Conservation (phyloP, 2,888 invertebrate genomes). For the Phanerotoma sp. region DNA sequence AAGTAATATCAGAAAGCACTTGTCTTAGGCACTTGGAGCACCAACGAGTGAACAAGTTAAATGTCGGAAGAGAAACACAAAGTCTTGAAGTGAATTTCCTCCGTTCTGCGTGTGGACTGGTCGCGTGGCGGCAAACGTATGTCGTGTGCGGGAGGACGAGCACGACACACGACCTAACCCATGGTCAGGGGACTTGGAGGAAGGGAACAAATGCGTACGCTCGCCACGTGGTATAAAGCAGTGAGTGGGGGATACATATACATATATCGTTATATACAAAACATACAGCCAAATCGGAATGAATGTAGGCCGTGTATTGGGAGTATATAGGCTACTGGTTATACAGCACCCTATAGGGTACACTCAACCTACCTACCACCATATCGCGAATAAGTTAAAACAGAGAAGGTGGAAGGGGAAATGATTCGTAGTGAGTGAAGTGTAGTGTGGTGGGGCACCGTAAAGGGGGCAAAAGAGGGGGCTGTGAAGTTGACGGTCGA, state of each 20-base stretch:
- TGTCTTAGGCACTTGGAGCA: background rate
- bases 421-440: background rate
- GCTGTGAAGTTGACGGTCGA: constrained; percentile 27
- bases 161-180: constrained; percentile 53
- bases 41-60: background rate
- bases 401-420: background rate
- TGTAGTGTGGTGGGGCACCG: too few species aligned
- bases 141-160: constrained; percentile 56
- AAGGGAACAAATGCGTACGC: constrained; percentile 38
- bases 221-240: constrained; percentile 36
- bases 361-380: too few species aligned
- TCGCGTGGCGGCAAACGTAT: constrained; percentile 58
- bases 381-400: too few species aligned
- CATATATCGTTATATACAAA: too few species aligned
- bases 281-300: too few species aligned
- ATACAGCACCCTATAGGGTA: too few species aligned
- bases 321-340: too few species aligned
- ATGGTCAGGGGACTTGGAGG: constrained; percentile 31
- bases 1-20: background rate
- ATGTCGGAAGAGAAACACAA: constrained; percentile 1
- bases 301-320: too few species aligned
- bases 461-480: constrained; percentile 23
- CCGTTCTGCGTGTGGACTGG: constrained; percentile 50
- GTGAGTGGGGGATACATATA: constrained; percentile 37
- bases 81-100: constrained; percentile 2